Conservation (phyloP, 2,113 vertebrate genomes). For the Myotis lucifugus region DNA sequence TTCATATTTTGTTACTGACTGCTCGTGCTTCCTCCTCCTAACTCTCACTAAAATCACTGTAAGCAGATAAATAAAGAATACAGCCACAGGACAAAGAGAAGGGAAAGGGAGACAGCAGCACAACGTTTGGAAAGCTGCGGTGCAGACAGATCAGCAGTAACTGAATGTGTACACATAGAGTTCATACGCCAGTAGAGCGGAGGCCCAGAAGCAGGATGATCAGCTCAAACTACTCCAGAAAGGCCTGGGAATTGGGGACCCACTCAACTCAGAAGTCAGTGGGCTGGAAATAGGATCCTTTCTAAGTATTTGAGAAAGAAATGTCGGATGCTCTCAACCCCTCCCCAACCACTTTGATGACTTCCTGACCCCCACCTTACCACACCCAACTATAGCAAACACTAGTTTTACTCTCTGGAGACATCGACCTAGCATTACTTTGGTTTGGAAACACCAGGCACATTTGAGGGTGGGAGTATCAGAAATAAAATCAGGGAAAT, state of each 20-base stretch:
- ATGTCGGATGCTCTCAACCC: not conserved
- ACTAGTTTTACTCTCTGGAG: not conserved
- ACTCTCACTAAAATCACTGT: not conserved
- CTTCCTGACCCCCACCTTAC: too few species aligned
- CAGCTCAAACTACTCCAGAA: not conserved
- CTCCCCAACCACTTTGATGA: not conserved
- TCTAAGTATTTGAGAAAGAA: not conserved
- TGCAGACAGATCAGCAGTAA: not conserved
- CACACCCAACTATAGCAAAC: not conserved
- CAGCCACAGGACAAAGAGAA: not conserved
- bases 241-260: fast-evolving
- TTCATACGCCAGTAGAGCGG: fast-evolving
- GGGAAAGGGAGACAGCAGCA: not conserved
- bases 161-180: not conserved
- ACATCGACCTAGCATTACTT: not conserved
- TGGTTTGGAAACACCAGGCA: not conserved
- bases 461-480: not conserved
- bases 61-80: not conserved
- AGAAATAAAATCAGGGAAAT: not conserved
- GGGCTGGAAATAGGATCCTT: not conserved
- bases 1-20: not conserved
- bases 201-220: not conserved
- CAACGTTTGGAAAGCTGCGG: not conserved
- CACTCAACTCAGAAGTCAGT: not conserved
- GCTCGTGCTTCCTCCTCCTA: not conserved